These are phyloP conservation scores for human (Homo sapiens) DNA, from an alignment of 2,113 vertebrate genomes.

Conservation along the genomic window DNA sequence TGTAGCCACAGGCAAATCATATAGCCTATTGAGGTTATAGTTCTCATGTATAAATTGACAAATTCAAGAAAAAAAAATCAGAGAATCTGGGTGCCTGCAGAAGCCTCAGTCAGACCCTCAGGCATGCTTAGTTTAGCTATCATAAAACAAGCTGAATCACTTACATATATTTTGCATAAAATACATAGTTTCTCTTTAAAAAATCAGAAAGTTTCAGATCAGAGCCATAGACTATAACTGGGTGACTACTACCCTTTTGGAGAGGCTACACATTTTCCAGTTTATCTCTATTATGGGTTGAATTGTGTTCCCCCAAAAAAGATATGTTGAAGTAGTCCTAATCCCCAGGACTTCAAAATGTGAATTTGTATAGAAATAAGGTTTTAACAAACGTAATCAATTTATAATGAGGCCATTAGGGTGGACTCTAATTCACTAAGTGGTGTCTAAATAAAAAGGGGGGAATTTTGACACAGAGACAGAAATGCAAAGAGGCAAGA, in stretches of 20 bases:
- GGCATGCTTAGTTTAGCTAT: background rate
- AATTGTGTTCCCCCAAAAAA: background rate
- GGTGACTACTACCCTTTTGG: background rate
- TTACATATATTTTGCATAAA: background rate
- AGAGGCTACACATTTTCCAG: accelerated
- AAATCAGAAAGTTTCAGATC: background rate
- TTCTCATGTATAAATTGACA: background rate
- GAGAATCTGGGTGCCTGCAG: background rate
- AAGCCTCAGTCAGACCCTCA: background rate
- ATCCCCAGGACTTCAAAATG: background rate
- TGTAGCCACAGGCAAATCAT: background rate
- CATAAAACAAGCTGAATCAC: background rate
- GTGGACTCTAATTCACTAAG: background rate
- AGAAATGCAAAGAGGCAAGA: background rate
- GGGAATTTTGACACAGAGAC: background rate
- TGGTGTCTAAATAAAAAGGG: background rate
- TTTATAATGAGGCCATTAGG: background rate
- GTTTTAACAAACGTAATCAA: background rate
- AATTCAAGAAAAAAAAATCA: background rate
- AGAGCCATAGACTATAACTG: background rate
- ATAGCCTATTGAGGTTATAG: accelerated
- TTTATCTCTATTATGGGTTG: background rate
- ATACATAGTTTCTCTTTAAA: background rate
- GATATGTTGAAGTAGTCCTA: background rate
- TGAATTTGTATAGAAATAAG: background rate